phyloP scores from a whole-genome alignment of 92 coral and sea anemone genomes.

The Scolanthus callimorphus region DNA sequence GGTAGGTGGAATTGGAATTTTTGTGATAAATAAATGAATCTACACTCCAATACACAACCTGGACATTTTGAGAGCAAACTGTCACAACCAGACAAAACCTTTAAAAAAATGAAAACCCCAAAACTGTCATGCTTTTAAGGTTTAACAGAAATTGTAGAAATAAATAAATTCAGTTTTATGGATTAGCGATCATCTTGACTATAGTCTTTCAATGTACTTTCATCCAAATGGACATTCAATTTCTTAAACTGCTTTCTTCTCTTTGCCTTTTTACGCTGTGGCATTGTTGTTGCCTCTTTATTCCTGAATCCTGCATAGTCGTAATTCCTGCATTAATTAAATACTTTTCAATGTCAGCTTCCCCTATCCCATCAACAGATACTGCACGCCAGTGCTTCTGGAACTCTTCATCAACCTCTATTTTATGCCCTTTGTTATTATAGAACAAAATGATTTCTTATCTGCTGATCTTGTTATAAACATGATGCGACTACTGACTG shows the following conservation, averaged over 20 bases:
- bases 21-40: too few relatives aligned
- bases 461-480: constrained; percentile 80
- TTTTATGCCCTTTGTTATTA: constrained; percentile 68
- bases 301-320: constrained; percentile 92
- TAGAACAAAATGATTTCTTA: constrained; percentile 80
- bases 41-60: too few relatives aligned
- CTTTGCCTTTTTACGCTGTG: constrained; percentile 65
- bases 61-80: too few relatives aligned
- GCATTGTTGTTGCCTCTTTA: constrained; percentile 60
- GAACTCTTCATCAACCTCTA: constrained; percentile 86
- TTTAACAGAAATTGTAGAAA: too few relatives aligned
- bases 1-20: too few relatives aligned
- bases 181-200: constrained; percentile 14
- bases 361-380: constrained; percentile 97
- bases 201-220: constrained; percentile 85
- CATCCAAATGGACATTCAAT: constrained; percentile 86
- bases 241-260: constrained; percentile 80
- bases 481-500: constrained; percentile 58
- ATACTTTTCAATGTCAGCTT: constrained; percentile 88
- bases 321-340: constrained; percentile 84
- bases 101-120: too few relatives aligned
- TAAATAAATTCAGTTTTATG: neutral
- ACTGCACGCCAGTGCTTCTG: constrained; percentile 93
- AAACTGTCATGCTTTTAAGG: too few relatives aligned
- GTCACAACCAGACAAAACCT: too few relatives aligned